Evolutionary conservation across 2,113 vertebrate species (phyloP).

Genomic region (Ictalurus punctatus): DNA sequence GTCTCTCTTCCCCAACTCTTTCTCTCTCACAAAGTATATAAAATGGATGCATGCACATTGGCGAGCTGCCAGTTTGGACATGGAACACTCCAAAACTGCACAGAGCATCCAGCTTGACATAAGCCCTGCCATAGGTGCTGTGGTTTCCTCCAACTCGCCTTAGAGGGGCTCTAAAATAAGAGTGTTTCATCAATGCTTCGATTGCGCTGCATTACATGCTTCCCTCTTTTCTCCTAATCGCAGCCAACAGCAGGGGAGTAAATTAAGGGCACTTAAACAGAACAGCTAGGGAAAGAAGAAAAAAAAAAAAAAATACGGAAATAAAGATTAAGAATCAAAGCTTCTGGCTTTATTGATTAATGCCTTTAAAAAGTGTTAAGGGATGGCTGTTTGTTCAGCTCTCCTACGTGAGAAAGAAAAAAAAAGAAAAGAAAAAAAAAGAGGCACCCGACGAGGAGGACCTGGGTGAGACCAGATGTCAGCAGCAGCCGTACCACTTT

Average conservation of each 20-base stretch:
- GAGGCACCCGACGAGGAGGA: slow-evolving; percentile 31
- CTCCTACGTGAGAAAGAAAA: slow-evolving; percentile 49
- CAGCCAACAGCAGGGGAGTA: slow-evolving; percentile 38
- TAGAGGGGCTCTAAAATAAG: slow-evolving; percentile 31
- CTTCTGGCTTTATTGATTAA: slow-evolving; percentile 62
- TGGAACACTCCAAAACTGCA: slow-evolving; percentile 69
- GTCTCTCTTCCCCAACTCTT: background rate
- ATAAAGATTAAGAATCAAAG: slow-evolving; percentile 48
- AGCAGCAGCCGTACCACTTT: slow-evolving; percentile 42
- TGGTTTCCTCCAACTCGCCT: slow-evolving; percentile 26
- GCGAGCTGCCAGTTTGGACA: slow-evolving; percentile 68
- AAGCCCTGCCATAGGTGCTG: slow-evolving; percentile 35
- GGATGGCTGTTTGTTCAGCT: slow-evolving; percentile 44
- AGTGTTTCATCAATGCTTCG: slow-evolving; percentile 37
- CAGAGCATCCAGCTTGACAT: slow-evolving; percentile 56
- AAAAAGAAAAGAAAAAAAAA: slow-evolving; percentile 43
- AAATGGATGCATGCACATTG: slow-evolving; percentile 52
- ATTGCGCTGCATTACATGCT: slow-evolving; percentile 36
- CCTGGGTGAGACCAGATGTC: slow-evolving; percentile 48
- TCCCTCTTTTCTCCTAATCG: slow-evolving; percentile 41
- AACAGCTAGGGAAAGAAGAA: slow-evolving; percentile 1
- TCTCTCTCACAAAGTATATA: slow-evolving; percentile 21
- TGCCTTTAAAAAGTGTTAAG: slow-evolving; percentile 64
- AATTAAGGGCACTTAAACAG: slow-evolving; percentile 47
- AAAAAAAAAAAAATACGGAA: slow-evolving; percentile 27